A percentile compares a stretch with the other conserved stretches of the same genome.
These are phyloP conservation scores for Gadus macrocephalus DNA, from an alignment of 2,113 vertebrate species.

Conservation along the genomic window DNA sequence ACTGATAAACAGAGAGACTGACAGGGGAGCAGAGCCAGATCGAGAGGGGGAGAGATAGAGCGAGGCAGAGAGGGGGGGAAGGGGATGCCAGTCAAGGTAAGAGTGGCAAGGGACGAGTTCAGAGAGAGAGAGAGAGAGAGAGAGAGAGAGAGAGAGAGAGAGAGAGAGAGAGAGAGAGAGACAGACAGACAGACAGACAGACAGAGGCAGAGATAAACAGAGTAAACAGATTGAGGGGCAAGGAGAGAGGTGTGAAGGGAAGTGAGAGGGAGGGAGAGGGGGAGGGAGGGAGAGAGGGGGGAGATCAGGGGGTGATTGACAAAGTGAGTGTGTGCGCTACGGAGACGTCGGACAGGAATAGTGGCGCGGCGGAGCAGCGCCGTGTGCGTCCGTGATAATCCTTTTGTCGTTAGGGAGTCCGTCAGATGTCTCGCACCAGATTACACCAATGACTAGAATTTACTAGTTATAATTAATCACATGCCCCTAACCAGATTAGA, in stretches of 20 bases:
- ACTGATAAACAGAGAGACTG: constrained; percentile 53
- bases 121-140: constrained; percentile 16
- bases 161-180: background rate
- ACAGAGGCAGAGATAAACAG: background rate
- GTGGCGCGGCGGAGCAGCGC: no score
- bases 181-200: background rate
- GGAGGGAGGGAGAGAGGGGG: background rate
- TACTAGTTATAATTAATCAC: no score
- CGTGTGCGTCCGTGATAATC: no score
- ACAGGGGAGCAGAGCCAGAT: constrained; percentile 33
- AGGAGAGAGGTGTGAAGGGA: no score
- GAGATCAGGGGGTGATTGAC: background rate
- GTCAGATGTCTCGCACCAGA: no score
- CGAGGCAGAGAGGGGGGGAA: background rate
- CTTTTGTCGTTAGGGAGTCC: no score
- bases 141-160: constrained; percentile 17
- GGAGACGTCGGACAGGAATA: no score
- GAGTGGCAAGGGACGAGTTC: background rate
- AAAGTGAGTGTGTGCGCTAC: background rate
- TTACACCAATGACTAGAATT: no score
- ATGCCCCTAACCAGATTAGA: no score
- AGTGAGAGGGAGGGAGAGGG: constrained; percentile 15
- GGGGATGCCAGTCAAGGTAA: constrained; percentile 24
- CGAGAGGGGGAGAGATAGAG: constrained; percentile 18
- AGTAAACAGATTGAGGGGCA: no score